phyloP scores from a whole-genome alignment of 2,113 vertebrate genomes.

The Sitta europaea region DNA sequence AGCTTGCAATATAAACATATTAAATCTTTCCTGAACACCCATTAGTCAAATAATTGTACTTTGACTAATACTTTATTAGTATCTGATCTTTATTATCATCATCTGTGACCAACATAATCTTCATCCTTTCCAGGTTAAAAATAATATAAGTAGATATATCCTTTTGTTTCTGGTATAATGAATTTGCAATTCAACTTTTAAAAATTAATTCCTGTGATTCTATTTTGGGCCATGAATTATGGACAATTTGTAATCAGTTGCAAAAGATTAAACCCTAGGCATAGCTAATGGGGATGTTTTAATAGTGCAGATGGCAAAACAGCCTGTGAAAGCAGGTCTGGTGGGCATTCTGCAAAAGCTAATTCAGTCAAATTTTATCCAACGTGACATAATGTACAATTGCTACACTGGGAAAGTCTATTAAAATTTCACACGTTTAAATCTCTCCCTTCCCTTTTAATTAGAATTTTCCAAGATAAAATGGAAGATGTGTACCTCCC shows the following conservation, averaged over 20 bases:
- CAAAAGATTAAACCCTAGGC: conserved; percentile 51
- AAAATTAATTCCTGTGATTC: conserved; percentile 51
- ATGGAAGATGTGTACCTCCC: not conserved
- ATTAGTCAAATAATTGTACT: not conserved
- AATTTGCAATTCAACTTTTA: not conserved
- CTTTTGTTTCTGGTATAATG: not conserved
- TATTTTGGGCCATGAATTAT: conserved; percentile 32
- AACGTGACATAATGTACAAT: conserved; percentile 44
- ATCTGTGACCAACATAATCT: not conserved
- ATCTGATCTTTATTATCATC: not conserved
- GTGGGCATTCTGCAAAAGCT: conserved; percentile 62
- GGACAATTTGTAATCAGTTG: conserved; percentile 60
- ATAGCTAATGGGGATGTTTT: conserved; percentile 58
- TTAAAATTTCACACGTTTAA: conserved; percentile 51
- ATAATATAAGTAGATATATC: not conserved
- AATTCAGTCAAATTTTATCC: conserved; percentile 57
- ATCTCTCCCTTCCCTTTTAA: conserved; percentile 21
- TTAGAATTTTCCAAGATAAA: conserved; percentile 38
- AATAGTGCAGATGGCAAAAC: conserved; percentile 71
- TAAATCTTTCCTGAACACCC: not conserved
- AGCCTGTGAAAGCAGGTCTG: conserved; percentile 60
- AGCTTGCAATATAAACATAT: not conserved
- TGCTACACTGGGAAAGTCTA: not conserved
- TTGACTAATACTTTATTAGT: not conserved
- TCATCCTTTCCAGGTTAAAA: not conserved